Base-by-base conservation (phyloP, 1,140 invertebrate genomes). In the Apis cerana region DNA sequence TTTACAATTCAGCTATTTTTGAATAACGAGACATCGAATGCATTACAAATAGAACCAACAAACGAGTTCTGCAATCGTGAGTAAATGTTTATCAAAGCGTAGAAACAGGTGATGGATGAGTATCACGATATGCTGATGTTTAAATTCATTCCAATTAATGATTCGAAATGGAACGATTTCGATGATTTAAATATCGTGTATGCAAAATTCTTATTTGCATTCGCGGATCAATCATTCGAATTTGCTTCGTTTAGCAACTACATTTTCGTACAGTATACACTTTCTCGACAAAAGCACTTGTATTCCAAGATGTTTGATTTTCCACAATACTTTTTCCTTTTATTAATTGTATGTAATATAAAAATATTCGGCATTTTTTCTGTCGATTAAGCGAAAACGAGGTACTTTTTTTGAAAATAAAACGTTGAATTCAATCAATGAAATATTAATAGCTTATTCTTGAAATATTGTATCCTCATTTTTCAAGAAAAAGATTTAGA, bases 161-260 rank as follows among this genome's bases (percentile, higher is more conserved):
- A 56, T 27, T 27, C 61, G 70, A 80, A 65, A 80, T n/a, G 48
- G n/a, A 80, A 65, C 59, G 48, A n/a, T 11, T 72, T 43, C 48
- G 58, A 21, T 43, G 50, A 75, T 80, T 75, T 65, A 80, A 80
- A 72, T 56, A 65, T 75, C 17, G 78, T 69, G 78, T 69, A 48
- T 48, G 78, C 27, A 74, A 65, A 80, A 54, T 80, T 59, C 4
- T 59, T 48, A 21, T 56, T 59, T 17, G 43, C 23, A 12, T 59
- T 19, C 43, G 58, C 21, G 27, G 59, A 80, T 80, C 78, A 59
- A 80, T 80, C 50, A 43, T 71, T 27, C 76, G 50, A 9, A 54
- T 27, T 64, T 61, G 69, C 43, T 23, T 75, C 62, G 52, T 75
- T 75, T 80, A 62, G 4, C 71, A 48, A 75, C 70, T 10, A 15